Evolutionary conservation across 2,888 invertebrate species (phyloP).

Genomic region (Cordilura impudica): DNA sequence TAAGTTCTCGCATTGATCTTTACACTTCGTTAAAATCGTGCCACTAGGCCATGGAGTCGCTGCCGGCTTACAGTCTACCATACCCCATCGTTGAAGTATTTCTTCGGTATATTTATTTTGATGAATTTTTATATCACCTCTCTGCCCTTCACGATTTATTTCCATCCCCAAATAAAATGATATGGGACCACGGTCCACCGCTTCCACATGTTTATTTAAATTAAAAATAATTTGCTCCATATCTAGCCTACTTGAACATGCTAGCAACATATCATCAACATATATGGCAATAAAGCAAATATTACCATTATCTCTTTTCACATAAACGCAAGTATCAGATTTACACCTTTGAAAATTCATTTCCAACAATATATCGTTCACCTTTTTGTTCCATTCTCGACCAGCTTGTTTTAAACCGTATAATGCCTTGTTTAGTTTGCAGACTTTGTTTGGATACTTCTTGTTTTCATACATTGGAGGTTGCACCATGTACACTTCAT

Average conservation of each 20-base stretch:
- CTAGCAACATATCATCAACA: conserved; percentile 49
- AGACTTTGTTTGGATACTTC: conserved; percentile 3
- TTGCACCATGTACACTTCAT: conserved; percentile 35
- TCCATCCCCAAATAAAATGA: too few relatives aligned
- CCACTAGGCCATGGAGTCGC: conserved; percentile 36
- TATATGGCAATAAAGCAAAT: too few relatives aligned
- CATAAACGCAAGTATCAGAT: conserved; percentile 28
- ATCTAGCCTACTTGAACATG: conserved; percentile 5
- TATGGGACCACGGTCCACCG: conserved; percentile 41
- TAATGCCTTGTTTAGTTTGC: neutral
- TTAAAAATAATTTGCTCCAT: conserved; percentile 20
- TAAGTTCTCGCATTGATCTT: conserved; percentile 3
- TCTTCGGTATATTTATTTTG: conserved; percentile 27
- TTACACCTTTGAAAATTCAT: conserved; percentile 44
- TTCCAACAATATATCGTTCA: conserved; percentile 37
- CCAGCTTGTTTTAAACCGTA: conserved; percentile 57
- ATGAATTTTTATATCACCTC: conserved; percentile 38
- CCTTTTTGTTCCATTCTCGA: conserved; percentile 50
- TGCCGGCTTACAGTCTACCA: conserved; percentile 31
- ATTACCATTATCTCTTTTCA: neutral
- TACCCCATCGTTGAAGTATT: conserved; percentile 29
- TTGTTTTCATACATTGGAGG: conserved; percentile 30
- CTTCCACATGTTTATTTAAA: conserved; percentile 24
- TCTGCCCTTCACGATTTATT: too few relatives aligned
- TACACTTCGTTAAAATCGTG: conserved; percentile 24